phyloP scores from a whole-genome alignment of 2,797 vertebrate genomes.

The Cossypha caffra region DNA sequence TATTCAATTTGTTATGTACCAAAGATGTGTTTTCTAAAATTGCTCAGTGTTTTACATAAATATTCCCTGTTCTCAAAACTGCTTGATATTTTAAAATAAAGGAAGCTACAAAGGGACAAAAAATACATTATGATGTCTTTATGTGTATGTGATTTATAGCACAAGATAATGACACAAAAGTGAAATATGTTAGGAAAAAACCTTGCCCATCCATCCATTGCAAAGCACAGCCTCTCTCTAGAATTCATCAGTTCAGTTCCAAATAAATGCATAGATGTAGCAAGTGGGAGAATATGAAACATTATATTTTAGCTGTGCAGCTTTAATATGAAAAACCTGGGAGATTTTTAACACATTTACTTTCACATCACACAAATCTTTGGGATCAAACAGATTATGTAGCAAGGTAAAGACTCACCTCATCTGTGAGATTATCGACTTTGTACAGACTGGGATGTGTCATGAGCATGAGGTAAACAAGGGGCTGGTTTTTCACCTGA shows the following conservation, averaged over 20 bases:
- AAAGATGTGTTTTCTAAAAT: not conserved
- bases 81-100: not conserved
- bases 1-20: not conserved
- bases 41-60: not conserved
- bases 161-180: not conserved
- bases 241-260: not conserved
- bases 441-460: slow-evolving; percentile 92
- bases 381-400: not conserved
- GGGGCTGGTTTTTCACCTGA: slow-evolving; percentile 94
- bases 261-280: not conserved
- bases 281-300: not conserved
- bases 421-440: slow-evolving; percentile 88
- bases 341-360: not conserved
- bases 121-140: not conserved
- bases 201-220: not conserved
- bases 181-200: not conserved
- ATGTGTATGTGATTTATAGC: not conserved
- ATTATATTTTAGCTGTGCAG: not conserved
- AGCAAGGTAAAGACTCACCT: slow-evolving; percentile 77
- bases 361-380: not conserved
- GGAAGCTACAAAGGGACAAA: not conserved
- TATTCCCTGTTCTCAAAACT: not conserved
- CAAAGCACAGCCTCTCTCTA: not conserved
- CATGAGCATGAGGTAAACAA: slow-evolving; percentile 90
- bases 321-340: not conserved